Conservation (phyloP, 2,888 invertebrate species). For the Sphinx pinastri region DNA sequence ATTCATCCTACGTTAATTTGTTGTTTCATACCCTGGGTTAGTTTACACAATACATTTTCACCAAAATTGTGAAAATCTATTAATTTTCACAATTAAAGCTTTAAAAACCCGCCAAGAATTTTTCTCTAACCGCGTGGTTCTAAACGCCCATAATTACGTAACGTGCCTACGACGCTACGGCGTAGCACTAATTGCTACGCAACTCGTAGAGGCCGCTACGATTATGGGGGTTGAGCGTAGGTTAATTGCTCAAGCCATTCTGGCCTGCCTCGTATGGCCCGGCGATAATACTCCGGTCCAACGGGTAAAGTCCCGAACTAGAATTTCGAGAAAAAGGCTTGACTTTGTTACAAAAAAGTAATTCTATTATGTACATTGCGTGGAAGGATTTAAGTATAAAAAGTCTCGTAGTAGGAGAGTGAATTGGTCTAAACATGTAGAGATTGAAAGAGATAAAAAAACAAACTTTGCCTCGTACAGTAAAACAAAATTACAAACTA, state of each 20-base stretch:
- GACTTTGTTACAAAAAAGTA: slow-evolving; percentile 14
- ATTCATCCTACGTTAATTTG: background rate
- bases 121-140: slow-evolving; percentile 33
- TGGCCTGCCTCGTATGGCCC: slow-evolving; percentile 39
- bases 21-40: background rate
- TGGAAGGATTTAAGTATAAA: slow-evolving; percentile 11
- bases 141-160: slow-evolving; percentile 74
- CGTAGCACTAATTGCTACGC: slow-evolving; percentile 81
- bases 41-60: background rate
- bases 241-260: slow-evolving; percentile 70
- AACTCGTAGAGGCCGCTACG: slow-evolving; percentile 60
- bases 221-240: slow-evolving; percentile 64
- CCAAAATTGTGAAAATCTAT: slow-evolving; percentile 4
- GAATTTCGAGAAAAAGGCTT: slow-evolving; percentile 24
- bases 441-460: slow-evolving; percentile 22
- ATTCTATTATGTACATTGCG: background rate
- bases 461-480: background rate
- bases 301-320: slow-evolving; percentile 27
- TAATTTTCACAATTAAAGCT: slow-evolving; percentile 7
- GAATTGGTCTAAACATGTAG: background rate
- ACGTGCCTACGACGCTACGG: slow-evolving; percentile 57
- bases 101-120: slow-evolving; percentile 14
- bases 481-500: slow-evolving; percentile 16
- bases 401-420: background rate
- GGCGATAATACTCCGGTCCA: slow-evolving; percentile 47